Evolutionary conservation across 2,888 invertebrate species (phyloP), one percentile per base, ranked within the genome.

Genomic region (Pharmacophagus antenor): DNA sequence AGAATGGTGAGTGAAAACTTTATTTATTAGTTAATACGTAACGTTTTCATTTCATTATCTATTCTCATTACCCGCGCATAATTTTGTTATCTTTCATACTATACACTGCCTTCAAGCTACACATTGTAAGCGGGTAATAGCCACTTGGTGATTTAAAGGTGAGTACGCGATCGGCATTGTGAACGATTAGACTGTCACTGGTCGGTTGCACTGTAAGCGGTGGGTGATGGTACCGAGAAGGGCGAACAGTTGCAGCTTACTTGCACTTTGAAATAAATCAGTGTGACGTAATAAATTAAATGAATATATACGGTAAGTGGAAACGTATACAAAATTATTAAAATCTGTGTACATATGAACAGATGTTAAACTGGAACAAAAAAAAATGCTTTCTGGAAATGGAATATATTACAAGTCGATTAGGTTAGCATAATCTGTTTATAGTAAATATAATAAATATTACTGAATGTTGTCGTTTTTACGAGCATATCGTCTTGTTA

Each of bases 161-260:
- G 56, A 60, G 49, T 31, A 37, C 23, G 31, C 46, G 60, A 51
- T 46, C 56, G 56, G 55, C 44, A 56, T 56, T 37, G 18, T 51
- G 46, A 56, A 51, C 55, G 56, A 60, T 60, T 60, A 51, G 44
- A n/a, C 56, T 50, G 59, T 59, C 59, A 44, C 42, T 49, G 54
- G 59, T 44, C 49, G 42, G 48, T 54, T 48, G 59, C 54, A 54
- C 42, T 54, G 25, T 27, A 27, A 42, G 42, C 18, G 21, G 1
- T 21, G 3, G 21, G 25, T 23, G 42, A 27, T 31, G 47, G 37
- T 27, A n/a, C 12, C 27, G n/a, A 27, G 17, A 53, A 27, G 42
- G 18, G 44, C 21, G 27, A 15, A 21, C 31, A 41, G 17, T 18
- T 37, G 15, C 37, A 37, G 0, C 18, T 44, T 6, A 44, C n/a